Evolutionary conservation across 2,888 invertebrate genomes (phyloP), one percentile per base, ranked within the genome.

Genomic region (Sisyra nigra): DNA sequence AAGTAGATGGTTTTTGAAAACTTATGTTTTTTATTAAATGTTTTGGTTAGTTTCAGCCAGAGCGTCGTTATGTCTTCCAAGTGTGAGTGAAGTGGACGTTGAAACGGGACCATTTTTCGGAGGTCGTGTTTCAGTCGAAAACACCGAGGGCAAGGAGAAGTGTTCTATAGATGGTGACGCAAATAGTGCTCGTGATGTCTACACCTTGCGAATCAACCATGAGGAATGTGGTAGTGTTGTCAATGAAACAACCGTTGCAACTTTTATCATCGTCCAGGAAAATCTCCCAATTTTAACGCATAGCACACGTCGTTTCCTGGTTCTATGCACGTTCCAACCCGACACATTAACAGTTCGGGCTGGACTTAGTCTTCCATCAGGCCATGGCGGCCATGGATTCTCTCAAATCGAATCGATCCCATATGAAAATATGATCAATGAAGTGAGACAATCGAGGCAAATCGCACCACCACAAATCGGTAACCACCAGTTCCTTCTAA

Each of bases 261-360:
- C 83, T 0, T 84, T 83, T 56, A 81, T 86, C 19, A 72, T 85
- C 29, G 86, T 86, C 5, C 85, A 85, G 58, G 86, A 86, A 59
- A 85, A 83, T 61, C 62, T 83, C 45, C 82, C 83, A 3, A 84
- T 86, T 53, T 69, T 86, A 33, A 86, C 86, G 1, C 85, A 86
- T 58, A 82, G 82, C 54, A 83, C 83, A 1, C 62, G 83, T 50
- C 69, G 84, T 50, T 86, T 86, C 56, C 66, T 86, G 42, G 85
- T 86, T 2, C 69, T 85, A 10, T 86, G 86, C 55, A 80, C 81
- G 29, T 84, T 82, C 57, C 80, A 84, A 54, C 84, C 85, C 1
- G 84, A 85, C 57, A 82, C 83, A 19, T 68, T 85, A 54, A 84
- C 85, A 0, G 83, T 86, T 7, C 68, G 84, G 50, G 85, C 86